These are phyloP conservation scores for Gisinianus flammeolus DNA, from an alignment of 2,888 invertebrate genomes.

Conservation along the genomic window DNA sequence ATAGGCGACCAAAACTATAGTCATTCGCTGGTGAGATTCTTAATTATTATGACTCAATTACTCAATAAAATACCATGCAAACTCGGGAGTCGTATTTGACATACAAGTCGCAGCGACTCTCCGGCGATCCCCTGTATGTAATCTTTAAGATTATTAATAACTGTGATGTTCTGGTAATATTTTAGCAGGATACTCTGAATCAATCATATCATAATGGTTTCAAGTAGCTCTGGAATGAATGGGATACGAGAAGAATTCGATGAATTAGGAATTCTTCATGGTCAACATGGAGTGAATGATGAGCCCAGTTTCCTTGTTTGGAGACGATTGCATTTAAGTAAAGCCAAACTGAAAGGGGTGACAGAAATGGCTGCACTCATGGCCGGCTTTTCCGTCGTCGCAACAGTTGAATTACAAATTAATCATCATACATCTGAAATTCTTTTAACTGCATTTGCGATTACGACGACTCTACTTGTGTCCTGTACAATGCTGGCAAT, in stretches of 20 bases:
- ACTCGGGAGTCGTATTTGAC: too few relatives aligned
- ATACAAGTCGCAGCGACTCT: too few relatives aligned
- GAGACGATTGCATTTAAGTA: slow-evolving; percentile 54
- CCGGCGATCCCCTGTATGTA: too few relatives aligned
- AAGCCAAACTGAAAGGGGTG: slow-evolving; percentile 40
- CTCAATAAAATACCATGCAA: too few relatives aligned
- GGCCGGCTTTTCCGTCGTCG: slow-evolving; percentile 57
- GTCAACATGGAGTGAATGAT: background rate
- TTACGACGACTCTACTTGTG: slow-evolving; percentile 53
- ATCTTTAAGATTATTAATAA: too few relatives aligned
- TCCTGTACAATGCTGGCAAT: slow-evolving; percentile 54
- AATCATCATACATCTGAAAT: slow-evolving; percentile 30
- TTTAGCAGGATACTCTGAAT: too few relatives aligned
- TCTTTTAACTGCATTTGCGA: slow-evolving; percentile 51
- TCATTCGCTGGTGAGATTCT: too few relatives aligned
- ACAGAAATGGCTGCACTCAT: slow-evolving; percentile 57
- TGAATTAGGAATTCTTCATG: background rate
- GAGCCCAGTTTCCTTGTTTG: slow-evolving; percentile 36
- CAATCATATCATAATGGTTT: background rate
- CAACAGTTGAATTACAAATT: slow-evolving; percentile 56
- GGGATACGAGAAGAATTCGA: background rate
- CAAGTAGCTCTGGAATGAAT: background rate
- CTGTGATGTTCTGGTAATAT: too few relatives aligned
- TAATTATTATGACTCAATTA: too few relatives aligned
- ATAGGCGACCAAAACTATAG: too few relatives aligned